These are phyloP conservation scores for Kradibia gibbosae DNA, from an alignment of 1,140 invertebrate genomes.

Conservation along the genomic window DNA sequence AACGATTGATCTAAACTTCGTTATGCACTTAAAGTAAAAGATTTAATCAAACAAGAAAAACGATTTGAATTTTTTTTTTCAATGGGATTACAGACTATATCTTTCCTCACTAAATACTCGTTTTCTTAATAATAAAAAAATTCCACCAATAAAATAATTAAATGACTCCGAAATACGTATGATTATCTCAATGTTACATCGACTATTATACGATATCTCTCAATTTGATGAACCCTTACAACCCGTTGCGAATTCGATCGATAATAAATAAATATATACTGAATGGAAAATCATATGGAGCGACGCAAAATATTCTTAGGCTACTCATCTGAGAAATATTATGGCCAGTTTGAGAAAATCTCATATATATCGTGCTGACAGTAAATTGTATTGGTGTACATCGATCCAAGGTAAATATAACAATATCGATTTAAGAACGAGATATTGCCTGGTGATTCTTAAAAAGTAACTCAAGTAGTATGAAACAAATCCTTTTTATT, in stretches of 20 bases:
- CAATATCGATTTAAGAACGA: slow-evolving; percentile 28
- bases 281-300: background rate
- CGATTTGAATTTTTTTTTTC: too few relatives aligned
- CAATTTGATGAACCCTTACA: background rate
- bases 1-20: too few relatives aligned
- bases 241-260: background rate
- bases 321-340: slow-evolving; percentile 9
- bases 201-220: background rate
- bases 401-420: slow-evolving; percentile 37
- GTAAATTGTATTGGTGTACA: slow-evolving; percentile 42
- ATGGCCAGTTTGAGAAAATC: slow-evolving; percentile 42
- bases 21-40: too few relatives aligned
- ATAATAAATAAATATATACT: background rate
- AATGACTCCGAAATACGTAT: background rate
- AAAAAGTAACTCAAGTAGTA: background rate
- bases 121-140: too few relatives aligned
- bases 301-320: background rate
- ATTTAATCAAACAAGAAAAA: too few relatives aligned
- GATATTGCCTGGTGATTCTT: slow-evolving; percentile 3
- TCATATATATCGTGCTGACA: slow-evolving; percentile 41
- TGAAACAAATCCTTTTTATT: too few relatives aligned
- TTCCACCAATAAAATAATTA: slow-evolving; percentile 11
- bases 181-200: background rate
- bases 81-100: slow-evolving; percentile 21
- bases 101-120: slow-evolving; percentile 15